phyloP scores from a whole-genome alignment of 2,888 invertebrate species.

The Callyntrura sp. region DNA sequence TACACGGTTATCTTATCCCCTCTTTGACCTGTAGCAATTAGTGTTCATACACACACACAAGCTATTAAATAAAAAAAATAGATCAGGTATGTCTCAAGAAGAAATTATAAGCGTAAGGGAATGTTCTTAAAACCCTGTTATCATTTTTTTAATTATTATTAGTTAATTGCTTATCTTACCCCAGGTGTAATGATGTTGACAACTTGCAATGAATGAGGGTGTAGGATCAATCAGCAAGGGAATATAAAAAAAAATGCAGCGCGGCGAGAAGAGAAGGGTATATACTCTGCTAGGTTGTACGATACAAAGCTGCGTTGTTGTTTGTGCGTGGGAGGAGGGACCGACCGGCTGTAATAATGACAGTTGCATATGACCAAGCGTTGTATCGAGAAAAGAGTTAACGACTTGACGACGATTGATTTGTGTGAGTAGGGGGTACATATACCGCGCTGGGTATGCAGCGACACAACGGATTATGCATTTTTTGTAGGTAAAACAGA shows the following conservation, averaged over 20 bases:
- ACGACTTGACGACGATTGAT: too few species aligned
- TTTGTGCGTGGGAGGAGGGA: constrained; percentile 8
- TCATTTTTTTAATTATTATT: constrained; percentile 27
- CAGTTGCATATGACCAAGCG: too few species aligned
- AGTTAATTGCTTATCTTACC: constrained; percentile 45
- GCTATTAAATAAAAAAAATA: constrained; percentile 52
- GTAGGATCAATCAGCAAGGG: background rate
- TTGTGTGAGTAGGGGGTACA: background rate
- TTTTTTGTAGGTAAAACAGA: constrained; percentile 22
- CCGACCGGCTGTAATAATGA: background rate
- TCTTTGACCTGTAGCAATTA: constrained; percentile 72
- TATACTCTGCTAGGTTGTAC: background rate
- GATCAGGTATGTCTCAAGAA: constrained; percentile 55
- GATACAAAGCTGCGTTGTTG: background rate
- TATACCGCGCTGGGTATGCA: too few species aligned
- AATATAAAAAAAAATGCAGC: background rate
- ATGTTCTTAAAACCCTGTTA: background rate
- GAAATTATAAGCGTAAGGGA: background rate
- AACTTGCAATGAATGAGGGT: background rate
- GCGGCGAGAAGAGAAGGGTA: background rate
- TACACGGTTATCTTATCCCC: constrained; percentile 55
- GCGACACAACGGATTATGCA: too few species aligned
- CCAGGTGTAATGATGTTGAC: background rate
- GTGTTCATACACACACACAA: constrained; percentile 34
- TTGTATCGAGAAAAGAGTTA: too few species aligned